phyloP scores from a whole-genome alignment of 2,888 invertebrate species.

The Gymnocheta viridis region DNA sequence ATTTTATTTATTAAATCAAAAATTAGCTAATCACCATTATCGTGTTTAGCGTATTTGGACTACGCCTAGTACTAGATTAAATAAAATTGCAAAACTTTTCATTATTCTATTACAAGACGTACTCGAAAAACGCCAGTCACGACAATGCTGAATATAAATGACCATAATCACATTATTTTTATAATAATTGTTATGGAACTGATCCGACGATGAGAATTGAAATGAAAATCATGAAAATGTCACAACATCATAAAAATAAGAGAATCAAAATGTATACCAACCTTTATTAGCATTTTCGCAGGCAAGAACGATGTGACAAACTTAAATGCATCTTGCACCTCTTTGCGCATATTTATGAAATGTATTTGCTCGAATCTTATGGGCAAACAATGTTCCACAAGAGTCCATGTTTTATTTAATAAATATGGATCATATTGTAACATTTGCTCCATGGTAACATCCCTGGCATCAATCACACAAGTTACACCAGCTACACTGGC shows the following conservation, averaged over 20 bases:
- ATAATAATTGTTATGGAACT: too few relatives aligned
- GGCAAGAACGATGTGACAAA: slow-evolving; percentile 76
- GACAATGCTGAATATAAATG: too few relatives aligned
- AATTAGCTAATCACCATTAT: too few relatives aligned
- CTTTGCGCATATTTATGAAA: slow-evolving; percentile 76
- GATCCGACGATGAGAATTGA: not conserved
- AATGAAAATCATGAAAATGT: not conserved
- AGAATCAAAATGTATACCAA: slow-evolving; percentile 68
- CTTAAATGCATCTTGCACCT: slow-evolving; percentile 73
- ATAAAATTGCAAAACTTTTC: too few relatives aligned
- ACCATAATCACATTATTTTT: too few relatives aligned
- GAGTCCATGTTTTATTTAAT: slow-evolving; percentile 74
- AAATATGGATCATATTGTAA: slow-evolving; percentile 75
- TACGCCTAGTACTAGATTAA: too few relatives aligned
- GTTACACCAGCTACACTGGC: slow-evolving; percentile 74
- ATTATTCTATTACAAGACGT: too few relatives aligned
- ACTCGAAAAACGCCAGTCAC: too few relatives aligned
- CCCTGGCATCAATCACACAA: slow-evolving; percentile 75
- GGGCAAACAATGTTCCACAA: slow-evolving; percentile 76
- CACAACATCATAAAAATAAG: not conserved
- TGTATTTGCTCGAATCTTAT: slow-evolving; percentile 75
- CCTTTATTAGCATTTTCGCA: slow-evolving; percentile 74
- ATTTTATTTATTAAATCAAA: too few relatives aligned
- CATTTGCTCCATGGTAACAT: slow-evolving; percentile 76
- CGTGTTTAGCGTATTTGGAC: too few relatives aligned